Evolutionary conservation across 2,888 invertebrate genomes (phyloP), one percentile per base, ranked within the genome.

Genomic region (Keiferia lycopersicella): DNA sequence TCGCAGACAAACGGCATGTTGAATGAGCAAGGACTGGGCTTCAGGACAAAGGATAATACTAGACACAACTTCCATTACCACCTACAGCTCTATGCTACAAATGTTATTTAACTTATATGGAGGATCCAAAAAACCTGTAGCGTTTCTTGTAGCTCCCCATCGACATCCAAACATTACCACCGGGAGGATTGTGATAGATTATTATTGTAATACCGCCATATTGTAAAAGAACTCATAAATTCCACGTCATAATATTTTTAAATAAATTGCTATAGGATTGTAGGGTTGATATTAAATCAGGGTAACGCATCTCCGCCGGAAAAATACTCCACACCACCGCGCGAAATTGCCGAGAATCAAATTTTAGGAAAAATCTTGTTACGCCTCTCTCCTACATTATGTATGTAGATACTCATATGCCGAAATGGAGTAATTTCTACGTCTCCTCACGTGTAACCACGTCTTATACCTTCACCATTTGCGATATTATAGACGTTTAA

Each of bases 291-390:
- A 83, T 81, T 78, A 79, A 79, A 82, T 83, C 73, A 75, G 65
- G 72, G 73, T 71, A 78, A 80, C 73, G 73, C 76, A 72, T 73
- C 75, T 75, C 73, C 74, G 66, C 73, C 71, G 72, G 77, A 80
- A 82, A 81, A 81, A 82, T 81, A 79, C 85, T 83, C 81, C 71
- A 79, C 84, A 80, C 69, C 81, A 69, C 34, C 69, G 72, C 69
- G 77, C 73, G 76, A 87, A 84, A 86, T 85, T 85, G 84, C 77
- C 74, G 79, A 66, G 75, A 86, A 87, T 87, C 83, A 85, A 86
- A 87, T 87, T 86, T 84, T 83, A 79, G 69, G 76, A 81, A 84
- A 86, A 86, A 85, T 82, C 80, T 84, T 81, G 83, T 86, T 87
- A 86, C 76, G 68, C 73, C 78, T 80, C 77, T 81, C 81, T 77